Evolutionary conservation across 2,888 invertebrate genomes (phyloP).

Genomic region (Eupithecia vulgata): DNA sequence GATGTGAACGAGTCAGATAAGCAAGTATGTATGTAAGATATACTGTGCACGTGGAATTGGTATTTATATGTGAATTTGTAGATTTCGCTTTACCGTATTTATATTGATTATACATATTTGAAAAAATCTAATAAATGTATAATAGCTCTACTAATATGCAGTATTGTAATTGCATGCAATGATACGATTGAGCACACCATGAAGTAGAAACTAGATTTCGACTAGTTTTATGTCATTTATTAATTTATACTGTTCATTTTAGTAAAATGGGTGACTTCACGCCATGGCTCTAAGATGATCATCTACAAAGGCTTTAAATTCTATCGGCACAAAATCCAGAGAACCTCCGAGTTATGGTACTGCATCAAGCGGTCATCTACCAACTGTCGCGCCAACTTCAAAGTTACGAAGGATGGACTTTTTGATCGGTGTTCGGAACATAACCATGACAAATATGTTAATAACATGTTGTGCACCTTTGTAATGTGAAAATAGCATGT

Average conservation of each 20-base stretch:
- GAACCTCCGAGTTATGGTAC: not conserved
- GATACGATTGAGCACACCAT: no score
- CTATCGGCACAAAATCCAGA: not conserved
- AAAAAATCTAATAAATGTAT: no score
- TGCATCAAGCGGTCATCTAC: conserved; percentile 3
- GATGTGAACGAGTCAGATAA: no score
- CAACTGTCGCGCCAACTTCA: not conserved
- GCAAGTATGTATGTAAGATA: no score
- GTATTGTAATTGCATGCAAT: no score
- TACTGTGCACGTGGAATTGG: no score
- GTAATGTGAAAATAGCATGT: not conserved
- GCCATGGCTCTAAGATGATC: not conserved
- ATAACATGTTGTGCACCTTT: not conserved
- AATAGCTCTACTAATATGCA: no score
- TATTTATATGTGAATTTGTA: no score
- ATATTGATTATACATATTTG: no score
- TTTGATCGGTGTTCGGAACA: not conserved
- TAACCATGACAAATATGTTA: not conserved
- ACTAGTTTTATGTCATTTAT: not conserved
- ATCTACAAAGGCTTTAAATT: conserved; percentile 3
- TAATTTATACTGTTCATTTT: not conserved
- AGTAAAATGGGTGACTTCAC: conserved; percentile 7
- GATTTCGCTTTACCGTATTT: no score
- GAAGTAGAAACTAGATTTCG: no score
- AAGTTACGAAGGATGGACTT: not conserved